Conservation (phyloP, 2,113 vertebrate genomes). For the Sminthopsis crassicaudata region DNA sequence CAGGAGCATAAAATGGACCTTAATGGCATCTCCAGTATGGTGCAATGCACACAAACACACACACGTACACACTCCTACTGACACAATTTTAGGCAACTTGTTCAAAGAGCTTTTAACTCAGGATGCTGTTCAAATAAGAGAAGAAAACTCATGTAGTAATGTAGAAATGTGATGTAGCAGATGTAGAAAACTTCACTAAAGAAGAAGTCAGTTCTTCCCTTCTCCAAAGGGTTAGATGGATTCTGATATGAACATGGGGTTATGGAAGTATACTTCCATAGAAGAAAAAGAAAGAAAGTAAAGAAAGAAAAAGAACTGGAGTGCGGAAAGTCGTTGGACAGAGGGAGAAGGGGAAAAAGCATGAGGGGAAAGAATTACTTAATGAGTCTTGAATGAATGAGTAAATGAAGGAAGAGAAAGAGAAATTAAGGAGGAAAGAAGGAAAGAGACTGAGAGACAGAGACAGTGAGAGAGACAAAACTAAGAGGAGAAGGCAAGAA, state of each 20-base stretch:
- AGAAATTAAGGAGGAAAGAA: not conserved
- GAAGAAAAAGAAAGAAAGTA: no score
- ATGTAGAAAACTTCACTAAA: no score
- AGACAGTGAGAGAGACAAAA: not conserved
- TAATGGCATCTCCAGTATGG: not conserved
- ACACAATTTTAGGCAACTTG: not conserved
- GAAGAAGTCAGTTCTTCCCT: not conserved
- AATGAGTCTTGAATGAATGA: not conserved
- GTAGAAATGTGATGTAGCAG: no score
- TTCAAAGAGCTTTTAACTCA: not conserved
- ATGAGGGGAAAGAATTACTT: not conserved
- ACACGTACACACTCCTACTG: not conserved
- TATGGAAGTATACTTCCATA: not conserved
- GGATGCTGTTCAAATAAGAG: not conserved
- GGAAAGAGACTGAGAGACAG: not conserved
- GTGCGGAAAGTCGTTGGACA: not conserved
- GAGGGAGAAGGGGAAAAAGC: not conserved
- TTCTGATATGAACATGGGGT: not conserved
- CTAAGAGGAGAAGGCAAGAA: not conserved
- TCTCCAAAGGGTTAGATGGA: not conserved
- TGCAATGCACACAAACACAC: not conserved
- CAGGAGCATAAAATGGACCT: not conserved
- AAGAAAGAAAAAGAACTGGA: not conserved
- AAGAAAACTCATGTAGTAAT: not conserved
- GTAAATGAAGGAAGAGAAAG: not conserved